Evolutionary conservation across 2,888 invertebrate species (phyloP), one percentile per base, ranked within the genome.

Genomic region (Cantharis nigra): DNA sequence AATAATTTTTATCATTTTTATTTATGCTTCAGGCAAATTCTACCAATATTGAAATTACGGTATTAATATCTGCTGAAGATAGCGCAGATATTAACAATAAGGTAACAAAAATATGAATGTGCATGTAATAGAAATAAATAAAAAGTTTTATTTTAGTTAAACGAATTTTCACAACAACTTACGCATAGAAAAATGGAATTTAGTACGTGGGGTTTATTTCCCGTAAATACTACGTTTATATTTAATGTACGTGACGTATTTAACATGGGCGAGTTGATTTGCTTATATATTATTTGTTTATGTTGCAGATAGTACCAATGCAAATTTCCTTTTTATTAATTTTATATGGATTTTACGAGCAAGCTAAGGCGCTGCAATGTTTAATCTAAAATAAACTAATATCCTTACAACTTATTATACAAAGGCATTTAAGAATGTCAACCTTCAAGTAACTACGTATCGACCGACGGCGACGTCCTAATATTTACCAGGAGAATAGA

Each of bases 161-260:
- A 69, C 30, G 71, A 69, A 16, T 79, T 79, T 69, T 63, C 71
- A 28, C 72, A 64, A 23, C 79, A 79, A 64, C 74, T 79, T 9
- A 30, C 20, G 20, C 79, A 79, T 62, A 70, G 79, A 11, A 69
- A 70, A 69, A 65, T 77, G 33, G 13, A 18, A 49, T 79, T 71
- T 30, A 77, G 77, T 64, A 74, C 76, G 11, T 74, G 79, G 71
- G 79, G 77, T 18, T 69, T 79, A 3, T 79, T 79, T 49, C 14
- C 14, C 13, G 62, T 77, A 7, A 74, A 79, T 62, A 76, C 69
- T 5, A 72, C 74, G 3, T 63, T 77, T 33, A 67, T 79, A 23
- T 77, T 74, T 63, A 79, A 76, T 16, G 79, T 79, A 26, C 67
- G 77, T 77, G 23, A 49, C 10, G 4, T 13, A 28, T 69, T 69